Conservation (phyloP, 2,113 vertebrate species). For the Pogonocichla stellata region DNA sequence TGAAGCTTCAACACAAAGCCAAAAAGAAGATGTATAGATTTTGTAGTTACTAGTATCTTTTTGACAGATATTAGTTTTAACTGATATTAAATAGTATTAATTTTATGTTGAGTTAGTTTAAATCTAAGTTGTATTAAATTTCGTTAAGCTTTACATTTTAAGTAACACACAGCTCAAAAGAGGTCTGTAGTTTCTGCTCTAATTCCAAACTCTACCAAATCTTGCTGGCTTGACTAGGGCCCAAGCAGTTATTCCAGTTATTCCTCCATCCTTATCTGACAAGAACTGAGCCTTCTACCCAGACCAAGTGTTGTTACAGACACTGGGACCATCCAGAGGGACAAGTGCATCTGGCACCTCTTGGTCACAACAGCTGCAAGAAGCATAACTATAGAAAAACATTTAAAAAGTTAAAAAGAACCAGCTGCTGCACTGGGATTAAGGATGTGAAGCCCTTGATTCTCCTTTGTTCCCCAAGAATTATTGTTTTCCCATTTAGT, state of each 20-base stretch:
- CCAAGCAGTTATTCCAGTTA: neutral
- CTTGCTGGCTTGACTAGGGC: neutral
- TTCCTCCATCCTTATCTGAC: neutral
- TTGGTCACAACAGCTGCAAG: neutral
- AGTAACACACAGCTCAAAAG: neutral
- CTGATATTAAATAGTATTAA: neutral
- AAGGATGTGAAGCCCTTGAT: neutral
- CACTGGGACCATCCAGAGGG: neutral
- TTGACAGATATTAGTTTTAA: neutral
- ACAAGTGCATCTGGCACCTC: neutral
- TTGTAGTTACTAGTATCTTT: neutral
- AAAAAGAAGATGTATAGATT: neutral
- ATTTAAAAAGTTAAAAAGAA: neutral
- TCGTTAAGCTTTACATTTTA: neutral
- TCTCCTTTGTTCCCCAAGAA: neutral
- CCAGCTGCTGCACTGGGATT: neutral
- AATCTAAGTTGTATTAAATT: neutral
- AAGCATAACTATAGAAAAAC: neutral
- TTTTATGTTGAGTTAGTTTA: neutral
- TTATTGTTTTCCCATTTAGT: neutral
- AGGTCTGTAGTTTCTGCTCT: neutral
- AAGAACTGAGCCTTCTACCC: neutral
- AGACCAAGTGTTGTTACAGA: neutral
- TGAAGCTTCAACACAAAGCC: neutral
- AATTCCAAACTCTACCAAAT: neutral